Conservation (phyloP, 2,888 invertebrate species). For the Heteromyza rotundicornis region DNA sequence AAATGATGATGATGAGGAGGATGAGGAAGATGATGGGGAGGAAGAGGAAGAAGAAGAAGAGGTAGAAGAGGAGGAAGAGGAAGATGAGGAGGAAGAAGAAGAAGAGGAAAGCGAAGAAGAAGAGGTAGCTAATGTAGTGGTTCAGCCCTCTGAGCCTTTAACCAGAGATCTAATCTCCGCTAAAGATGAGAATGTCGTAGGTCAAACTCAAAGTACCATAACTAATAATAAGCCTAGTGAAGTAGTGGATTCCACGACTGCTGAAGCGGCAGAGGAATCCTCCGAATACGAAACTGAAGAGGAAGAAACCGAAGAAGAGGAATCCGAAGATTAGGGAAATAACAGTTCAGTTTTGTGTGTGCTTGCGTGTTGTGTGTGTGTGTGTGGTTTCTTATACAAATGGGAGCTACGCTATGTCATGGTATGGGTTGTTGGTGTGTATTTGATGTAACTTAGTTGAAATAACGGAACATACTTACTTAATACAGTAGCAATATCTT, state of each 20-base stretch:
- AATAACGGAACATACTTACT: too few species aligned
- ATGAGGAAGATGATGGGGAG: slow-evolving; percentile 11
- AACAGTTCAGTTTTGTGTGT: neutral
- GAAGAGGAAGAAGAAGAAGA: slow-evolving; percentile 9
- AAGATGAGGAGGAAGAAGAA: slow-evolving; percentile 14
- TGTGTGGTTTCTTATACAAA: neutral
- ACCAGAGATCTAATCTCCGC: too few species aligned
- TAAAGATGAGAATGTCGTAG: too few species aligned
- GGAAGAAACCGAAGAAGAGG: slow-evolving; percentile 28
- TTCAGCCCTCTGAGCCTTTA: slow-evolving; percentile 1
- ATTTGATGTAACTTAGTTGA: neutral
- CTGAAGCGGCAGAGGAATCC: slow-evolving; percentile 31
- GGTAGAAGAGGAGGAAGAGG: slow-evolving; percentile 20
- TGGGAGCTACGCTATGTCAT: neutral
- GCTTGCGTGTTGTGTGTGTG: neutral
- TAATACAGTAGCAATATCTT: too few species aligned
- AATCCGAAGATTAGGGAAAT: slow-evolving; percentile 25
- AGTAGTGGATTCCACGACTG: slow-evolving; percentile 10
- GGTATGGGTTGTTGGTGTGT: neutral
- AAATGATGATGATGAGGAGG: slow-evolving; percentile 9
- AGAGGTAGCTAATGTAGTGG: neutral
- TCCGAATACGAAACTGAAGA: neutral
- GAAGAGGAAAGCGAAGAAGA: slow-evolving; percentile 35
- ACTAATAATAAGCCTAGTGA: slow-evolving; percentile 11
- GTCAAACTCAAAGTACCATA: too few species aligned